phyloP scores from a whole-genome alignment of 2,797 vertebrate species.

The Fistularia tabacaria region DNA sequence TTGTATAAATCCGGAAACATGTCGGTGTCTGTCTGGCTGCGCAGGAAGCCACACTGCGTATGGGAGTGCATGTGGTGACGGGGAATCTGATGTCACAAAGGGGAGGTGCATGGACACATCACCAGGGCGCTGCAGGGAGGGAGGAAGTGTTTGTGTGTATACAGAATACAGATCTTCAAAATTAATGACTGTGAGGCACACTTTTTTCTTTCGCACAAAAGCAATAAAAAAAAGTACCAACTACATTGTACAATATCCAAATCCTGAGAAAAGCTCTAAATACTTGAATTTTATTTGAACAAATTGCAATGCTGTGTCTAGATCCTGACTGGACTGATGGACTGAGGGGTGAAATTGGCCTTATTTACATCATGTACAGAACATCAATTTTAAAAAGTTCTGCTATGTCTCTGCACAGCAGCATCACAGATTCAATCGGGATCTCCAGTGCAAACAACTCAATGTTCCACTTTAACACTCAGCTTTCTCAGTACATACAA shows the following conservation, averaged over 20 bases:
- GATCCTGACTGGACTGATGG: constrained; percentile 14
- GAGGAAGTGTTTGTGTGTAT: too few species aligned
- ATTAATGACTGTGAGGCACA: too few species aligned
- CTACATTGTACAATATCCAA: constrained; percentile 3
- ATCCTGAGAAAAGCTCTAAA: background rate
- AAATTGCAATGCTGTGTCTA: constrained; percentile 14
- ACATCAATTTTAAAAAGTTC: constrained; percentile 2
- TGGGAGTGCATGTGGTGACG: too few species aligned
- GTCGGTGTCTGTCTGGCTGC: too few species aligned
- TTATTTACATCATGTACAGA: constrained; percentile 65
- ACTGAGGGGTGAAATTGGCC: constrained; percentile 12
- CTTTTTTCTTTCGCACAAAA: background rate
- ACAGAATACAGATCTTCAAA: too few species aligned
- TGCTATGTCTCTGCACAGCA: constrained; percentile 17
- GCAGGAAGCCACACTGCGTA: too few species aligned
- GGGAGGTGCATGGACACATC: too few species aligned
- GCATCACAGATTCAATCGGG: background rate
- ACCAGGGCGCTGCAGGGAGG: too few species aligned
- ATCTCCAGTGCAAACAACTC: constrained; percentile 36
- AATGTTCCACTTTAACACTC: background rate
- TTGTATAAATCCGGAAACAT: too few species aligned
- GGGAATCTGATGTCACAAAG: too few species aligned
- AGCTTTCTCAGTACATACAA: background rate
- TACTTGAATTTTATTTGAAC: constrained; percentile 44
- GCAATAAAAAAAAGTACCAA: background rate